Percentiles rank a stretch among this genome's conserved stretches.
Evolutionary conservation across 2,888 invertebrate species (phyloP).

Genomic region (Drosophila vallismaia): DNA sequence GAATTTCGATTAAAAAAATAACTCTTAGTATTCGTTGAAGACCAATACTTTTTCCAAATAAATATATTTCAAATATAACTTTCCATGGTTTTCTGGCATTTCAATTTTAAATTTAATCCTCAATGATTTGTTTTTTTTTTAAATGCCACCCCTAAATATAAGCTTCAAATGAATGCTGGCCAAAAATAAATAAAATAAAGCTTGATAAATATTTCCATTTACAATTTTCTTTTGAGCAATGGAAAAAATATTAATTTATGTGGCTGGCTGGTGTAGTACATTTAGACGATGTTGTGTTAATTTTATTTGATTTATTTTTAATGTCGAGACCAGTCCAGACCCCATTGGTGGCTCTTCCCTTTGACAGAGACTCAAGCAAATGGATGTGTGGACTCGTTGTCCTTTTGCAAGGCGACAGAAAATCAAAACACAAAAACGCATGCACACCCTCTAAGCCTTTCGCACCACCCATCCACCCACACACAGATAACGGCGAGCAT

Average conservation of each 20-base stretch:
- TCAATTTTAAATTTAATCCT: background rate
- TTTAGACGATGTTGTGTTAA: constrained; percentile 53
- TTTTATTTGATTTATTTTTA: constrained; percentile 76
- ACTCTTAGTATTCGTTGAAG: too few species aligned
- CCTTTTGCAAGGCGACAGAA: constrained; percentile 78
- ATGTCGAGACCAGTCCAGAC: constrained; percentile 59
- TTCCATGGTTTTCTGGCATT: background rate
- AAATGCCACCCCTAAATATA: constrained; percentile 10
- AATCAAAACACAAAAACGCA: constrained; percentile 76
- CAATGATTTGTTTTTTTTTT: constrained; percentile 3
- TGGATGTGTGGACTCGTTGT: constrained; percentile 52
- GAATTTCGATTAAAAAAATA: too few species aligned
- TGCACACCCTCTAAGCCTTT: constrained; percentile 32
- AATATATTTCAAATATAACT: background rate
- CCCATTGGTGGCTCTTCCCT: constrained; percentile 4
- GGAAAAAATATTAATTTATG: constrained; percentile 68
- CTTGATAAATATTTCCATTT: constrained; percentile 32
- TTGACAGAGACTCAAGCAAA: constrained; percentile 43
- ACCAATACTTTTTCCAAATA: too few species aligned
- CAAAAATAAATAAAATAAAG: constrained; percentile 16
- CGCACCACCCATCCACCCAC: background rate
- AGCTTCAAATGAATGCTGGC: background rate
- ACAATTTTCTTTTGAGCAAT: constrained; percentile 18
- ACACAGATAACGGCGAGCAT: constrained; percentile 39
- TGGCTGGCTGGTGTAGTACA: constrained; percentile 43